Base-by-base conservation (phyloP, 2,113 vertebrate genomes). In the Zapus hudsonius region DNA sequence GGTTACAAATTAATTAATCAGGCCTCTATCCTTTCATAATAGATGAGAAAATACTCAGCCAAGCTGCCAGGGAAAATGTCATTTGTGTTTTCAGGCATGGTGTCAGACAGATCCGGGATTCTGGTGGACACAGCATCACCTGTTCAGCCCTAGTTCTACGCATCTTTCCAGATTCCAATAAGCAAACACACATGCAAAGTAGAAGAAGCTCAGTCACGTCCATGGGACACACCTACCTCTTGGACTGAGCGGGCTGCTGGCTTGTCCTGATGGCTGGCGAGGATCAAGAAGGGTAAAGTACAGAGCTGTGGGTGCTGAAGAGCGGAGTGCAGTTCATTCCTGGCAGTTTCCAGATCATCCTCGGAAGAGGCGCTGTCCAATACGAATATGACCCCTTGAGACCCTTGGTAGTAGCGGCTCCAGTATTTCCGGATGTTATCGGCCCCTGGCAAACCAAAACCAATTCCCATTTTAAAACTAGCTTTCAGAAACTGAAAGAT, bases 351-450 rank as follows among this genome's bases (percentile, higher is more conserved):
- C 95, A 99, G 98, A 94, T 99, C 99, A 90, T 99, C 99, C 96
- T 99, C 99, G 29, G 99, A 99, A 73, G 99, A 99, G 66, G 99
- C 99, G 88, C 99, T 99, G 98, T 99, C 99, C 97, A 99, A 98
- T 73, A 99, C 98, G 89, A 99, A 99, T 97, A 99, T 98, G 91
- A 99, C 99, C 52, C 99, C 99, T 98, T 99, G 99, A 72, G 99
- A 99, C 94, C 99, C 99, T 98, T 99, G 99, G 98, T 99, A 99
- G 98, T 99, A 99, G 95, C 99, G 99, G 96, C 99, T 99, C 99
- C 99, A 99, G 89, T 99, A 99, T 95, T 99, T 99, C 98, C 99
- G 99, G 97, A 99, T 99, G 97, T 98, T 99, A 96, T 99, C 99
- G 87, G 99, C 99, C 44, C 99, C 99, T 99, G 98, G 87, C 90